Percentiles rank a stretch among this genome's conserved stretches.
These are phyloP conservation scores for Seriola dumerili DNA, from an alignment of 2,113 vertebrate species.

Conservation along the genomic window DNA sequence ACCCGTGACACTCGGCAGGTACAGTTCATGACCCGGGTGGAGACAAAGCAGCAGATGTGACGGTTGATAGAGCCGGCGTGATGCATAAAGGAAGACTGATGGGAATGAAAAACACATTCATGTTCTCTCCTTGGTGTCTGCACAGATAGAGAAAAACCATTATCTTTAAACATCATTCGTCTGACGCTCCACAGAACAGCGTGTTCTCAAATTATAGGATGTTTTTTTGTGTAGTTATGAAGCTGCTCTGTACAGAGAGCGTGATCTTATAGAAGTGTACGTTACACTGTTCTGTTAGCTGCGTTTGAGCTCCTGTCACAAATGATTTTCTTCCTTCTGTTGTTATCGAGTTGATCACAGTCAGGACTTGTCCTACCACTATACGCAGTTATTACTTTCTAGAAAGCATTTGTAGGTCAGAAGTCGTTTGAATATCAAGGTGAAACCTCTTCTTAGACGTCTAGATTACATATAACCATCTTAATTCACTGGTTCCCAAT, in stretches of 20 bases:
- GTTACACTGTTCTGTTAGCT: not conserved
- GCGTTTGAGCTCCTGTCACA: not conserved
- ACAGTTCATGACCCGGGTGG: slow-evolving; percentile 36
- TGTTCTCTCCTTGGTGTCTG: slow-evolving; percentile 33
- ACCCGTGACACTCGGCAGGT: not conserved
- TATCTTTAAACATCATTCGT: slow-evolving; percentile 40
- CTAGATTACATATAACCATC: not conserved
- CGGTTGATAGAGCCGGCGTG: slow-evolving; percentile 12
- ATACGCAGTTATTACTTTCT: not conserved
- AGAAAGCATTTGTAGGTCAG: not conserved
- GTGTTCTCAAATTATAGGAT: not conserved
- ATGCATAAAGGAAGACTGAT: slow-evolving; percentile 20
- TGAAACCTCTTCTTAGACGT: not conserved
- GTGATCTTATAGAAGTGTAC: not conserved
- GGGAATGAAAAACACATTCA: slow-evolving; percentile 43
- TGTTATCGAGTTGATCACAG: not conserved
- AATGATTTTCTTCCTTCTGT: not conserved
- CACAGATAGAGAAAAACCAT: slow-evolving; percentile 50
- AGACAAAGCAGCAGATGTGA: slow-evolving; percentile 48
- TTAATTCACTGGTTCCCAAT: not conserved
- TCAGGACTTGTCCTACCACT: not conserved
- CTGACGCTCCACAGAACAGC: not conserved
- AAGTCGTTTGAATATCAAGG: not conserved
- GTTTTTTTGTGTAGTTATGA: not conserved
- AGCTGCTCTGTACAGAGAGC: not conserved